Conservation (phyloP, 2,888 invertebrate species). For the Choristoneura rosaceana region DNA sequence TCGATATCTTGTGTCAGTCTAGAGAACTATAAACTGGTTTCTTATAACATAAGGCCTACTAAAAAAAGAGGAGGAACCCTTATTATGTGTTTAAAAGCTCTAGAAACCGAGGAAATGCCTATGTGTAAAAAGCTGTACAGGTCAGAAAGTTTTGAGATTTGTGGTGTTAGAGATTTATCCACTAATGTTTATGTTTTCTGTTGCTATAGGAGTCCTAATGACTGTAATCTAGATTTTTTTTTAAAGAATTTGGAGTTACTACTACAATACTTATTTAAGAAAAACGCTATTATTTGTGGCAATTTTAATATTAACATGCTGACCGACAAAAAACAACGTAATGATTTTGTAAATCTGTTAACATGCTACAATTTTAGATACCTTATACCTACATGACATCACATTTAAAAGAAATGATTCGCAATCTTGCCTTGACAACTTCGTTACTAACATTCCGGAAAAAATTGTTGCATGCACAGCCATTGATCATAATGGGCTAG, state of each 20-base stretch:
- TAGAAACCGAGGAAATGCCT: neutral
- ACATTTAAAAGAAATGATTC: slow-evolving; percentile 17
- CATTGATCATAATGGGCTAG: slow-evolving; percentile 20
- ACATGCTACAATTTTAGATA: slow-evolving; percentile 5
- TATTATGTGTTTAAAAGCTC: neutral
- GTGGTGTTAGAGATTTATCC: slow-evolving; percentile 10
- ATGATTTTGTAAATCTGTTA: slow-evolving; percentile 2
- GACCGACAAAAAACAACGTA: slow-evolving; percentile 1
- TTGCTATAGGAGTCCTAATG: slow-evolving; percentile 16
- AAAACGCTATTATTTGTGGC: slow-evolving; percentile 9
- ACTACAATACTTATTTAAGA: slow-evolving; percentile 8
- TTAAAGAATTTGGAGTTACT: slow-evolving; percentile 1
- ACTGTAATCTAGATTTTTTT: slow-evolving; percentile 1
- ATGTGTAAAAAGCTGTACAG: slow-evolving; percentile 11
- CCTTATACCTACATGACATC: slow-evolving; percentile 4
- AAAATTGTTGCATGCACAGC: neutral
- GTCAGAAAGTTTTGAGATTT: slow-evolving; percentile 8
- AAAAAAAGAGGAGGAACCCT: slow-evolving; percentile 14
- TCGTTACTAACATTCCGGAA: slow-evolving; percentile 6
- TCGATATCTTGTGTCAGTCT: neutral
- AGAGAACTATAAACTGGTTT: slow-evolving; percentile 1
- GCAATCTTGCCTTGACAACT: slow-evolving; percentile 22
- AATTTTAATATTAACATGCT: slow-evolving; percentile 16
- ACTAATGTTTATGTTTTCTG: slow-evolving; percentile 10
- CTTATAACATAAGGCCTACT: slow-evolving; percentile 2